Base-by-base conservation (phyloP, 2,113 vertebrate genomes). In the Clarias gariepinus region DNA sequence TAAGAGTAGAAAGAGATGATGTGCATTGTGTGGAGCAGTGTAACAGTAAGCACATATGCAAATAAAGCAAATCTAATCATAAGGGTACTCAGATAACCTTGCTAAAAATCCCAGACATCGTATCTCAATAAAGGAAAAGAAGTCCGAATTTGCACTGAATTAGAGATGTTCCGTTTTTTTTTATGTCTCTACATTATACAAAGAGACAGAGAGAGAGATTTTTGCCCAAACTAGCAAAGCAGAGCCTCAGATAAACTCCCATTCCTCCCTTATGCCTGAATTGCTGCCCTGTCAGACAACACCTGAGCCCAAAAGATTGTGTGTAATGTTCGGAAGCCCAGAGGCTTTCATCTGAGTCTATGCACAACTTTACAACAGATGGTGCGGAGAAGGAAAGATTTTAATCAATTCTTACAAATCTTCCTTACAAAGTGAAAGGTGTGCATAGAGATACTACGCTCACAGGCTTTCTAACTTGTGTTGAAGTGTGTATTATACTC, bases 211-310 rank as follows among this genome's bases (percentile, higher is more conserved):
- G 71, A 77, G 6, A 77, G 47, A 5, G n/a, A 53, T 55, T 86
- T 41, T 82, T 66, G 33, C 61, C 61, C 60, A 41, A 74, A 47
- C n/a, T 66, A 78, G 52, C 30, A 25, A 79, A 36, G 60, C 58
- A 28, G 33, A 25, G 78, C 82, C 82, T 81, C 7, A 81, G 21
- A 80, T 58, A 23, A 74, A 81, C 30, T 89, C 30, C 3, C 52
- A 33, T 84, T 86, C n/a, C 61, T 64, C 16, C 53, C 23, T 64
- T 73, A 66, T 60, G 28, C 76, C 71, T 55, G 82, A 61, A 81
- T 83, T 57, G n/a, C 79, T 74, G 57, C 58, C 81, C 61, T 86
- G 80, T 90, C 81, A 71, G 68, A 84, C 66, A 81, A 82, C 82
- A 86, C 86, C 86, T 86, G 73, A 69, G 52, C 84, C 78, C 81